Percentiles rank a stretch among this genome's conserved stretches.
These are phyloP conservation scores for Motacilla tschutschensis DNA, from an alignment of 2,113 vertebrate genomes.

Conservation along the genomic window DNA sequence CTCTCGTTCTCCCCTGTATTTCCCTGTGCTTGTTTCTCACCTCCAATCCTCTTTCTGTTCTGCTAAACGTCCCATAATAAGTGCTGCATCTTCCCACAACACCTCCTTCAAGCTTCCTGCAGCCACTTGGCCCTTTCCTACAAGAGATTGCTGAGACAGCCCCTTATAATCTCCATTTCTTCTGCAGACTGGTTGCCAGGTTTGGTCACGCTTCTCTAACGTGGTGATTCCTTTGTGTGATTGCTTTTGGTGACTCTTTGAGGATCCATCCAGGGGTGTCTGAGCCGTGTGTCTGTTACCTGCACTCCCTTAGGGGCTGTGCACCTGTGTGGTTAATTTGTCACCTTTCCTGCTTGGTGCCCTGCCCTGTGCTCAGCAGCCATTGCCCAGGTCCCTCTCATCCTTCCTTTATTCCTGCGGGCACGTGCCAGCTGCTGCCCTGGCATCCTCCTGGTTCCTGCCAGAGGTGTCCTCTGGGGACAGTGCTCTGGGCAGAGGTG, in stretches of 20 bases:
- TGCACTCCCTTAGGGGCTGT: not conserved
- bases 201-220: fast-evolving
- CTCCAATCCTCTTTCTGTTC: not conserved
- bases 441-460: fast-evolving
- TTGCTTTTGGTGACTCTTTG: not conserved
- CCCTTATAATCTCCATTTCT: not conserved
- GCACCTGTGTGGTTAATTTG: not conserved
- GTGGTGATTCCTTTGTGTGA: not conserved
- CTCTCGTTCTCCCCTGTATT: not conserved
- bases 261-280: not conserved
- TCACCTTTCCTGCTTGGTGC: not conserved
- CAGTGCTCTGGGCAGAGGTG: not conserved
- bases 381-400: not conserved
- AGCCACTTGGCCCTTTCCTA: not conserved
- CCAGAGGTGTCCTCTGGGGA: not conserved
- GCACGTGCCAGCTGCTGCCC: not conserved
- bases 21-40: not conserved
- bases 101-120: not conserved
- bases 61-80: not conserved
- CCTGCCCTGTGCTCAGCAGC: not conserved
- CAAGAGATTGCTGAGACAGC: not conserved
- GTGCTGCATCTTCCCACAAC: not conserved
- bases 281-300: not conserved
- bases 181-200: fast-evolving
- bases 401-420: fast-evolving